phyloP scores from a whole-genome alignment of 92 coral and sea anemone genomes.

The Phenganax stokvisi region DNA sequence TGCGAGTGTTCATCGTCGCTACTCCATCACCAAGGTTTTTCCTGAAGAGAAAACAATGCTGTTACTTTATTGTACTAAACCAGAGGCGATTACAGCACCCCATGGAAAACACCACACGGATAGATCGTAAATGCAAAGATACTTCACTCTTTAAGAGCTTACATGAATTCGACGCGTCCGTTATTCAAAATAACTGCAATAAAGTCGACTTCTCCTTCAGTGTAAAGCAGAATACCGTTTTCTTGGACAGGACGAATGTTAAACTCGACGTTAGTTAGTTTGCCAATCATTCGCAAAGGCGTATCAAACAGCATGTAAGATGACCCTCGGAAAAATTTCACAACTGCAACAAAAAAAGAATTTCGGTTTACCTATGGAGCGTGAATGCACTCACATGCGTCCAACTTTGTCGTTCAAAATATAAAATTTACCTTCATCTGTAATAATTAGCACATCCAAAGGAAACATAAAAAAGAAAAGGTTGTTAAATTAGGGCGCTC shows the following conservation, averaged over 20 bases:
- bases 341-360: constrained; percentile 10
- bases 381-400: no score
- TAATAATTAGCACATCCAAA: no score
- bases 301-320: constrained; percentile 38
- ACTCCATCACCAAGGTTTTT: constrained; percentile 31
- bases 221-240: constrained; percentile 22
- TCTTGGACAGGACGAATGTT: constrained; percentile 33
- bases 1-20: not conserved
- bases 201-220: constrained; percentile 17
- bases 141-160: not conserved
- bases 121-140: not conserved
- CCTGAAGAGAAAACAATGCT: not conserved
- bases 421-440: no score
- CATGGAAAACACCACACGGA: not conserved
- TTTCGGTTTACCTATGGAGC: not conserved
- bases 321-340: constrained; percentile 24
- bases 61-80: not conserved
- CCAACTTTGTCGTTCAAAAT: no score
- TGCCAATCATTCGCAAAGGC: constrained; percentile 31
- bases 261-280: constrained; percentile 21
- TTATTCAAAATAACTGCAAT: constrained; percentile 30
- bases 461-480: no score
- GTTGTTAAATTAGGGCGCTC: no score
- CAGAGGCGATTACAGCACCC: not conserved
- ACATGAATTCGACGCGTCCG: constrained; percentile 30